Percentiles rank a stretch among this genome's conserved stretches.
Evolutionary conservation across 2,888 invertebrate genomes (phyloP).

Genomic region (Mythimna pallens): DNA sequence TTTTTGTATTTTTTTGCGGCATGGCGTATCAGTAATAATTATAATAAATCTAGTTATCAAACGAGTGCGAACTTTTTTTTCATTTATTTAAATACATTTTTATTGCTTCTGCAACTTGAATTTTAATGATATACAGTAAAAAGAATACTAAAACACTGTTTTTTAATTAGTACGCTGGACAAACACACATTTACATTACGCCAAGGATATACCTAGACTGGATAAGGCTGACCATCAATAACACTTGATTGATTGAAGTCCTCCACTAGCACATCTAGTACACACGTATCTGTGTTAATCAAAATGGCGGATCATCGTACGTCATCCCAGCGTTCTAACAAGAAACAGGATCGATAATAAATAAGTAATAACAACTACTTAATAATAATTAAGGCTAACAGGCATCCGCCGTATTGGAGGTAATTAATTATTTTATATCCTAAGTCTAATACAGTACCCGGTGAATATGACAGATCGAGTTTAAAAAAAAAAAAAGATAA

Average conservation of each 20-base stretch:
- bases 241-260: no score
- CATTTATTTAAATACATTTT: constrained; percentile 55
- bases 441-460: constrained; percentile 27
- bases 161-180: constrained; percentile 45
- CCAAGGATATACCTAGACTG: background rate
- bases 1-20: constrained; percentile 12
- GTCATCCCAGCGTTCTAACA: constrained; percentile 48
- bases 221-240: background rate
- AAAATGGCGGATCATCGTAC: background rate
- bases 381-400: constrained; percentile 62
- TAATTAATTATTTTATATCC: constrained; percentile 54
- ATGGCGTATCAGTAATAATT: constrained; percentile 13
- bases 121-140: constrained; percentile 53
- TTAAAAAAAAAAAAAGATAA: background rate
- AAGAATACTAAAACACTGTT: constrained; percentile 56
- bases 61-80: constrained; percentile 25
- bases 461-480: constrained; percentile 12
- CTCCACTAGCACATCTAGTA: background rate
- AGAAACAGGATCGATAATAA: constrained; percentile 57
- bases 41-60: constrained; percentile 21
- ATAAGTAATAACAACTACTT: constrained; percentile 62
- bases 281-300: background rate
- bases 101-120: constrained; percentile 62
- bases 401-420: constrained; percentile 64
- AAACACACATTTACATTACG: background rate